Percentiles rank a stretch among this genome's conserved stretches.
These are phyloP conservation scores for Anser cygnoides DNA, from an alignment of 2,113 vertebrate species.

Conservation along the genomic window DNA sequence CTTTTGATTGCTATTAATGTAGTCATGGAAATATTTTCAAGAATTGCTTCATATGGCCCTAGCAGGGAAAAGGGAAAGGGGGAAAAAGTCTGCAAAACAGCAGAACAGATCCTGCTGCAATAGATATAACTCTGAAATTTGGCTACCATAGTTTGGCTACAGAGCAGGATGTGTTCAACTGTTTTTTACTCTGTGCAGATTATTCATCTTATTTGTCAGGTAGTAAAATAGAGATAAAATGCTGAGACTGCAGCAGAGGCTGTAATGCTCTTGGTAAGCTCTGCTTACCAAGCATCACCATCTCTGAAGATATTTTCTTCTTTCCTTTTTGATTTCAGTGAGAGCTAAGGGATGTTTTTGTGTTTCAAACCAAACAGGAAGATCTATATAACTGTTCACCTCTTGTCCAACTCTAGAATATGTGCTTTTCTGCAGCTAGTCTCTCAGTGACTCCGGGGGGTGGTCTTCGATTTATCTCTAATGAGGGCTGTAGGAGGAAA, in stretches of 20 bases:
- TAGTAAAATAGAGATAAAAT: neutral
- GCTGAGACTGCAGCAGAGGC: neutral
- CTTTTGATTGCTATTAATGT: neutral
- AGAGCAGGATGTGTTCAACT: neutral
- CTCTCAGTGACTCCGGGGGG: neutral
- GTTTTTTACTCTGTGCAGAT: neutral
- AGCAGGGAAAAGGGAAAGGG: neutral
- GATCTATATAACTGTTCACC: neutral
- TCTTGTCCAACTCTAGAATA: neutral
- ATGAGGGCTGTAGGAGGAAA: neutral
- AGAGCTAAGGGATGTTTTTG: neutral
- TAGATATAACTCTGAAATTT: neutral
- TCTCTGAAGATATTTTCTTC: neutral
- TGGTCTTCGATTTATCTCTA: neutral
- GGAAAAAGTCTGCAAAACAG: neutral
- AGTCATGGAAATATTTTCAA: neutral
- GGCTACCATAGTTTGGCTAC: neutral
- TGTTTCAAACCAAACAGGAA: neutral
- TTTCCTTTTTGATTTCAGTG: neutral
- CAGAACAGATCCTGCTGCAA: neutral
- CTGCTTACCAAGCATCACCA: neutral
- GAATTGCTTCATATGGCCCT: neutral
- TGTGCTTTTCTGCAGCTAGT: neutral
- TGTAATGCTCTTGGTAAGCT: neutral
- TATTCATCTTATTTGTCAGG: neutral